Evolutionary conservation across 2,113 vertebrate species (phyloP).

Genomic region (Propithecus coquereli): DNA sequence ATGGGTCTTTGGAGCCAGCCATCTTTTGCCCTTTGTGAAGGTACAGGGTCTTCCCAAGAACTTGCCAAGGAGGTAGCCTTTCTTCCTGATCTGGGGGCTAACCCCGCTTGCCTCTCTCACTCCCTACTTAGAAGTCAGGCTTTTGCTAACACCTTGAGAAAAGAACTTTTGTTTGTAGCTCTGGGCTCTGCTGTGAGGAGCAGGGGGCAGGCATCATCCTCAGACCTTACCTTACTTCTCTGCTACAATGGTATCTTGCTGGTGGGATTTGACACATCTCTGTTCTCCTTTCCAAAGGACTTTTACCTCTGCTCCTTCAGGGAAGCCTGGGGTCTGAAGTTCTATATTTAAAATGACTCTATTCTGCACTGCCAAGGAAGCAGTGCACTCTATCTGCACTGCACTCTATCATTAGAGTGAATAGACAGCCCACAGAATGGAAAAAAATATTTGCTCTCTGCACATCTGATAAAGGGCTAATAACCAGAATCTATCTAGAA

Average conservation of each 20-base stretch:
- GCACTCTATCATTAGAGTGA: too few relatives aligned
- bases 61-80: background rate
- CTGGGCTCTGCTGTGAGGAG: background rate
- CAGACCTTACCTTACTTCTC: background rate
- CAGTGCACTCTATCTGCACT: too few relatives aligned
- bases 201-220: background rate
- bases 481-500: too few relatives aligned
- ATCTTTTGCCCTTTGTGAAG: background rate
- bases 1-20: background rate
- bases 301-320: background rate
- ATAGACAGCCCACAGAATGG: too few relatives aligned
- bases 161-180: background rate
- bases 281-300: background rate
- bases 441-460: too few relatives aligned
- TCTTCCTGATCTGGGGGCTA: background rate
- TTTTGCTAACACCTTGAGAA: background rate
- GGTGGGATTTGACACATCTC: background rate
- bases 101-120: background rate
- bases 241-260: background rate
- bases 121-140: background rate
- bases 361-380: too few relatives aligned
- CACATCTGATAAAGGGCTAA: too few relatives aligned
- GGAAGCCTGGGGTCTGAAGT: background rate
- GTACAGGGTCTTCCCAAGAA: background rate
- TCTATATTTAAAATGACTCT: constrained; percentile 30